Conservation (phyloP, 30 jellyfish, hydroid and myxozoan genomes). For the Aurelia aurita complex sp. Pacific region DNA sequence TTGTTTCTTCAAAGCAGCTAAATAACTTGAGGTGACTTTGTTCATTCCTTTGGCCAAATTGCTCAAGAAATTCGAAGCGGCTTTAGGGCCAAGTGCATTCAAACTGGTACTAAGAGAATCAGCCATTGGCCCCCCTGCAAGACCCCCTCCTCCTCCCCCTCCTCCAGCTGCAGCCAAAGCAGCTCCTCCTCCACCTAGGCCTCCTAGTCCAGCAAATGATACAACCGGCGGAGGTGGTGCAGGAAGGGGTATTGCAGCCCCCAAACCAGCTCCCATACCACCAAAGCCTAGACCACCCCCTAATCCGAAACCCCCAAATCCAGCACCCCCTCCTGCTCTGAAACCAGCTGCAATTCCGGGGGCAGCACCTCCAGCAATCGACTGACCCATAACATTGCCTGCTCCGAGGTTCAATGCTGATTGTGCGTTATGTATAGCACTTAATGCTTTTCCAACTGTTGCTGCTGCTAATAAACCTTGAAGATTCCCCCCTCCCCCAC, state of each 20-base stretch:
- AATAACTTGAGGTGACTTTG: conserved; percentile 80
- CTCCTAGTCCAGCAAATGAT: conserved; percentile 32
- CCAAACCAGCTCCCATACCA: conserved; percentile 18
- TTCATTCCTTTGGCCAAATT: conserved; percentile 90
- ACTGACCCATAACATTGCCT: conserved; percentile 69
- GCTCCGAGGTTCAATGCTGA: conserved; percentile 79
- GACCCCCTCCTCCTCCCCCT: conserved; percentile 59
- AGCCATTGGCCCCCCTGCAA: conserved; percentile 77
- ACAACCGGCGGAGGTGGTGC: conserved; percentile 47
- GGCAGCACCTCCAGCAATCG: conserved; percentile 41
- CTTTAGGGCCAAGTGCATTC: conserved; percentile 75
- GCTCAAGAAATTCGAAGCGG: conserved; percentile 80
- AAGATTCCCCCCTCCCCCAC: conserved; percentile 52
- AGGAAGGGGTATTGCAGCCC: conserved; percentile 50
- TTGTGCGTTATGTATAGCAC: conserved; percentile 75
- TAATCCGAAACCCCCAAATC: conserved; percentile 61
- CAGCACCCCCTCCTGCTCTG: conserved; percentile 63
- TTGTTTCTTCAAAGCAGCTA: conserved; percentile 68
- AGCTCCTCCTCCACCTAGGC: conserved; percentile 45
- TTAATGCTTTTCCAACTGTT: conserved; percentile 70
- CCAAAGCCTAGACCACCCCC: conserved; percentile 62
- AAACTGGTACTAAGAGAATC: conserved; percentile 66
- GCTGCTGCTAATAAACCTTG: conserved; percentile 79
- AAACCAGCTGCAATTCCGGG: conserved; percentile 45
- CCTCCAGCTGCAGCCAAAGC: conserved; percentile 29